A percentile compares a stretch with the other conserved stretches of the same genome.
Conservation (phyloP, 2,113 vertebrate genomes). For the Saimiri boliviensis region DNA sequence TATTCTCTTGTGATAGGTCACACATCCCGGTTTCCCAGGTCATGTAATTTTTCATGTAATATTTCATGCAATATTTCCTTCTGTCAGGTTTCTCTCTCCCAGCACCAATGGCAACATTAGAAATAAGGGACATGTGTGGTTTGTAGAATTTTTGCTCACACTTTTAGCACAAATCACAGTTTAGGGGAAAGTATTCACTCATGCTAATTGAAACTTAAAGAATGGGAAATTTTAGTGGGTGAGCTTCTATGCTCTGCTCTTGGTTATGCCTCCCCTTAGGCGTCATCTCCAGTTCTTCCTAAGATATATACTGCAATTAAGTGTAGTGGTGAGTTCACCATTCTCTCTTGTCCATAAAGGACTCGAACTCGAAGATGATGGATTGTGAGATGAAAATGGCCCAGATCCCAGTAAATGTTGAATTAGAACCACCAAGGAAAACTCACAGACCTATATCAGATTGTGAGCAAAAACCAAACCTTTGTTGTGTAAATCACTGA, state of each 20-base stretch:
- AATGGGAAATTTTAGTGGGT: neutral
- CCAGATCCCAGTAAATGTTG: neutral
- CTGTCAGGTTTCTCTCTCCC: neutral
- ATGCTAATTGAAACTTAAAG: neutral
- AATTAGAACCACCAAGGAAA: neutral
- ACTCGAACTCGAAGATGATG: neutral
- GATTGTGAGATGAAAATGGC: neutral
- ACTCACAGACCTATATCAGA: neutral
- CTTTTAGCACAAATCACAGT: neutral
- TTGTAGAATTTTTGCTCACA: neutral
- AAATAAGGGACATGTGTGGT: neutral
- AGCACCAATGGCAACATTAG: neutral
- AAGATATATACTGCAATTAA: neutral
- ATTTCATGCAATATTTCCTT: neutral
- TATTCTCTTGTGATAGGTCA: neutral
- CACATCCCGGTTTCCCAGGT: neutral
- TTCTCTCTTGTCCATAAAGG: neutral
- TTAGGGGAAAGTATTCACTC: neutral
- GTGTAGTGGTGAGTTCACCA: neutral
- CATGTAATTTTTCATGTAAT: neutral
- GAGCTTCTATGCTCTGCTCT: neutral
- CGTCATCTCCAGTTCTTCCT: neutral
- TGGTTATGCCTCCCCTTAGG: neutral
- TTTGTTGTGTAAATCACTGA: neutral
- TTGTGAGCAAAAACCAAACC: neutral